These are phyloP conservation scores for Pomacea maculata DNA, from an alignment of 1,140 invertebrate genomes.

Conservation along the genomic window DNA sequence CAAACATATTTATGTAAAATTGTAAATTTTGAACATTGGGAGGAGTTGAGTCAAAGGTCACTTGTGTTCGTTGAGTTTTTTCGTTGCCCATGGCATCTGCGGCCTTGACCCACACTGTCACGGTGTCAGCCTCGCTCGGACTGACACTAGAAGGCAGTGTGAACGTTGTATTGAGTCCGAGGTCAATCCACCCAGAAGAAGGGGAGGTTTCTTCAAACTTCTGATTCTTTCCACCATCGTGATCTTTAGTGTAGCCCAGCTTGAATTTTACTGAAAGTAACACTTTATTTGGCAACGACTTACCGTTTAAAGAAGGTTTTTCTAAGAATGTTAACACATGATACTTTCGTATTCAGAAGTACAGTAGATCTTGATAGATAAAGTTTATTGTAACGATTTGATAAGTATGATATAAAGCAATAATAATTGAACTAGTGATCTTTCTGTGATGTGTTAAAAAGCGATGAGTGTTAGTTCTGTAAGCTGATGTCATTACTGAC, in stretches of 20 bases:
- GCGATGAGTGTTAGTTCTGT: too few relatives aligned
- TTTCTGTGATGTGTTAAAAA: too few relatives aligned
- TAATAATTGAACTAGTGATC: too few relatives aligned
- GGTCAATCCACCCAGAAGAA: neutral
- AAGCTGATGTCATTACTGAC: too few relatives aligned
- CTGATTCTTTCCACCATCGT: neutral
- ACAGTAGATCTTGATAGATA: too few relatives aligned
- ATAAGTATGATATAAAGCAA: too few relatives aligned
- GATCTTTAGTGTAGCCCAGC: neutral
- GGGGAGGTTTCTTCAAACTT: neutral
- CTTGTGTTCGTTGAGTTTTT: conserved; percentile 15
- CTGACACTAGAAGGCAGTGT: neutral
- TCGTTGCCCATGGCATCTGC: conserved; percentile 27
- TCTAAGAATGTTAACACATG: too few relatives aligned
- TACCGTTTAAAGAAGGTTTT: too few relatives aligned
- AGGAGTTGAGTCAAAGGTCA: conserved; percentile 24
- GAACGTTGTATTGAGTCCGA: neutral
- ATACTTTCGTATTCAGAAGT: too few relatives aligned
- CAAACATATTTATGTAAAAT: neutral
- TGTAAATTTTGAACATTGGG: neutral
- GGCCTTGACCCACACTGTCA: conserved; percentile 31
- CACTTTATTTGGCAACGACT: too few relatives aligned
- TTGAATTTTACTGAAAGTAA: conserved; percentile 19
- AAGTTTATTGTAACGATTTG: too few relatives aligned
- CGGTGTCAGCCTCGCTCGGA: conserved; percentile 16